phyloP scores from a whole-genome alignment of 2,113 vertebrate genomes.

The Pseudonaja textilis region DNA sequence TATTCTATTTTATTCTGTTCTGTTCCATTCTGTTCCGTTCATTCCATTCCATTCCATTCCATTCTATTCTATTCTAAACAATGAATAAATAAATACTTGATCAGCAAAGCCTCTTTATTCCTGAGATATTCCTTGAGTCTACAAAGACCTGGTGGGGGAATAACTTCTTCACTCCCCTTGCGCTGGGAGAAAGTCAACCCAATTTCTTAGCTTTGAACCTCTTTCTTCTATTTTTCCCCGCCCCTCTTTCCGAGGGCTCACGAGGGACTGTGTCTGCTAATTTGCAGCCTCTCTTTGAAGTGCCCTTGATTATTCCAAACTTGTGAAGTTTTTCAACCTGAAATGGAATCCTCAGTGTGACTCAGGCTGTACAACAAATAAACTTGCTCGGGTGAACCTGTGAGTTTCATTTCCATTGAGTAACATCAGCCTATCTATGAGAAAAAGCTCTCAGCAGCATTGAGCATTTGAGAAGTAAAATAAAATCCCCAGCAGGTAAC shows the following conservation, averaged over 20 bases:
- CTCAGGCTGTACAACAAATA: slow-evolving; percentile 75
- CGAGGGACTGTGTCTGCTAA: slow-evolving; percentile 51
- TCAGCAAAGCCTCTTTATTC: not conserved
- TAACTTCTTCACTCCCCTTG: slow-evolving; percentile 17
- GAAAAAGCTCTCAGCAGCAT: slow-evolving; percentile 63
- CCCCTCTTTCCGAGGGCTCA: slow-evolving; percentile 31
- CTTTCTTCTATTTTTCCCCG: not conserved
- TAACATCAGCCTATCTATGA: slow-evolving; percentile 66
- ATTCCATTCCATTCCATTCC: too few species aligned
- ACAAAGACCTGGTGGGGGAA: slow-evolving; percentile 13
- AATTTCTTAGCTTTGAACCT: slow-evolving; percentile 48
- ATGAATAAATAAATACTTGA: not conserved
- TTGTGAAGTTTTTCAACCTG: slow-evolving; percentile 60
- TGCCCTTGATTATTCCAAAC: slow-evolving; percentile 69
- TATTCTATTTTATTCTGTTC: too few species aligned
- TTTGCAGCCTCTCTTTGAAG: slow-evolving; percentile 74
- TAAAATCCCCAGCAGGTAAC: slow-evolving; percentile 76
- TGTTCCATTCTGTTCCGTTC: too few species aligned
- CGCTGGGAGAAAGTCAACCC: slow-evolving; percentile 36
- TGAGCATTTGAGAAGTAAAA: slow-evolving; percentile 75
- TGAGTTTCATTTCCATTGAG: slow-evolving; percentile 47
- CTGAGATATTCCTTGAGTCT: slow-evolving; percentile 23
- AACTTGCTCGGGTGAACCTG: slow-evolving; percentile 69
- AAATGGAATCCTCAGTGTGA: slow-evolving; percentile 66
- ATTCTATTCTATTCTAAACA: not conserved